Percentiles rank a stretch among this genome's conserved stretches.
These are phyloP conservation scores for Scomber scombrus DNA, from an alignment of 2,113 vertebrate genomes.

Conservation along the genomic window DNA sequence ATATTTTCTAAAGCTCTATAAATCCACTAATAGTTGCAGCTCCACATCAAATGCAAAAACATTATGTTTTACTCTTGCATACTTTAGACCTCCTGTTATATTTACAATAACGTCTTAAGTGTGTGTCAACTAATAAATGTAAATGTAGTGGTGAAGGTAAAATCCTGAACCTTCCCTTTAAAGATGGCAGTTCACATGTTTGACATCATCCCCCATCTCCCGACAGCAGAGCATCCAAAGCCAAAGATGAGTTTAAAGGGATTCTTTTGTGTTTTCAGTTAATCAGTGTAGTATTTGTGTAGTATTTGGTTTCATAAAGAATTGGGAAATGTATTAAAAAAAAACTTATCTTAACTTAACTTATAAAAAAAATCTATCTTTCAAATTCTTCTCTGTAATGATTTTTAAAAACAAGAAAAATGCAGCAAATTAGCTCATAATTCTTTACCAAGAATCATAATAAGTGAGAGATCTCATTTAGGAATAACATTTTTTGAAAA, in stretches of 20 bases:
- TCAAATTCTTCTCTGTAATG: too few relatives aligned
- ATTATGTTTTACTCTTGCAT: too few relatives aligned
- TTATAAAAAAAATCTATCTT: too few relatives aligned
- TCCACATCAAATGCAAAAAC: not conserved
- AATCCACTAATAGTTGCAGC: too few relatives aligned
- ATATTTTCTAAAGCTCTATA: too few relatives aligned
- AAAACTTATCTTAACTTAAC: too few relatives aligned
- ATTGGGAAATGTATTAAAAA: not conserved
- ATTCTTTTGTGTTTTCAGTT: conserved; percentile 37
- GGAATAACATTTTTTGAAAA: not conserved
- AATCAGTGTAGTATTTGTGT: not conserved
- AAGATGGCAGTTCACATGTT: conserved; percentile 29
- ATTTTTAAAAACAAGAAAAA: not conserved
- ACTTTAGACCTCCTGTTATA: not conserved
- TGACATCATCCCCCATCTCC: conserved; percentile 10
- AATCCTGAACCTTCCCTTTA: conserved; percentile 68
- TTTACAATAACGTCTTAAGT: not conserved
- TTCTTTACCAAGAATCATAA: too few relatives aligned
- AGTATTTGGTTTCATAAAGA: not conserved
- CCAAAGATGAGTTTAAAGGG: conserved; percentile 60
- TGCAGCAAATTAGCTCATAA: too few relatives aligned
- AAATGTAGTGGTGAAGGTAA: not conserved
- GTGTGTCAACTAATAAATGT: not conserved
- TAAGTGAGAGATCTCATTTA: too few relatives aligned
- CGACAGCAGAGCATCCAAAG: conserved; percentile 47